Conservation (phyloP, 2,797 vertebrate species). For the Siniperca undulata region DNA sequence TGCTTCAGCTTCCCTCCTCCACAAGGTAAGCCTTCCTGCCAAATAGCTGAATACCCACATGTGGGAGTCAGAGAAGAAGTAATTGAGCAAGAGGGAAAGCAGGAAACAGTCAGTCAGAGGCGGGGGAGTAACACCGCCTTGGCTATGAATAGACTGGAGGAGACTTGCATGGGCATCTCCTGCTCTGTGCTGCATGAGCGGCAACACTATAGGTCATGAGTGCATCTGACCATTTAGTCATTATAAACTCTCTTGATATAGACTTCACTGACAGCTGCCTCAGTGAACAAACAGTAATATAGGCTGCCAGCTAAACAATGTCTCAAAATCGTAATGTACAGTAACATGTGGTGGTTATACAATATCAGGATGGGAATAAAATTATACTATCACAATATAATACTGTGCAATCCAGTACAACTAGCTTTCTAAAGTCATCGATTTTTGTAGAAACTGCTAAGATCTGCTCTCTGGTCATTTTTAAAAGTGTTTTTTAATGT, state of each 20-base stretch:
- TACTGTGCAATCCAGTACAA: neutral
- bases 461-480: neutral
- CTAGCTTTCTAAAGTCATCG: neutral
- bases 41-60: slow-evolving; percentile 75
- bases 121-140: slow-evolving; percentile 60
- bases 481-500: neutral
- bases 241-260: slow-evolving; percentile 46
- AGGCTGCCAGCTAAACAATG: slow-evolving; percentile 12
- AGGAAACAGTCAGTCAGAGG: slow-evolving; percentile 73
- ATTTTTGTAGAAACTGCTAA: neutral
- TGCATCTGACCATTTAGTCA: slow-evolving; percentile 55
- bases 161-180: slow-evolving; percentile 62
- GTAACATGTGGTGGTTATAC: neutral
- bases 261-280: slow-evolving; percentile 37
- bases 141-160: slow-evolving; percentile 78
- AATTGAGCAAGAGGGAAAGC: slow-evolving; percentile 77
- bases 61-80: slow-evolving; percentile 80
- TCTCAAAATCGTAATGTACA: neutral
- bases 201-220: slow-evolving; percentile 56
- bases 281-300: slow-evolving; percentile 6
- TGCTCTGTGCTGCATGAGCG: slow-evolving; percentile 51
- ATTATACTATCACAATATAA: neutral
- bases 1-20: slow-evolving; percentile 67
- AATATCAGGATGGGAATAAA: neutral
- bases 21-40: slow-evolving; percentile 70